These are phyloP conservation scores for Eretmocerus hayati DNA, from an alignment of 2,888 invertebrate species.

Conservation along the genomic window DNA sequence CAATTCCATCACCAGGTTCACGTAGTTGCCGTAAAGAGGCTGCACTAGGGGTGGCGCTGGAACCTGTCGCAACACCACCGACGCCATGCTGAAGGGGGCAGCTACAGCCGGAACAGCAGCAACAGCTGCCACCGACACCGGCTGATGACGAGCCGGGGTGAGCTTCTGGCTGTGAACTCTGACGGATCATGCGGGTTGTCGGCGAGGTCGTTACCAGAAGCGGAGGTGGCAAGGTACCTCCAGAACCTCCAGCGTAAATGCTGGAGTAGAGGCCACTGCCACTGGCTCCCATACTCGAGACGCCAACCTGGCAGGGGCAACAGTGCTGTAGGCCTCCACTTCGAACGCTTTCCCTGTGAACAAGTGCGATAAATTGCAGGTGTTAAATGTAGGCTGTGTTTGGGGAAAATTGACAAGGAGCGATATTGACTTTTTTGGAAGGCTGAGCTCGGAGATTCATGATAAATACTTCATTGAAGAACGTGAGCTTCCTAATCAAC, in stretches of 20 bases:
- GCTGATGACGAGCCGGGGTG: too few relatives aligned
- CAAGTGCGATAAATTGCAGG: too few relatives aligned
- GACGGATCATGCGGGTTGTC: conserved; percentile 74
- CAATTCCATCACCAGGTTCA: conserved; percentile 79
- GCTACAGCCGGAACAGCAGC: conserved; percentile 44
- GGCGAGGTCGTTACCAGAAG: conserved; percentile 66
- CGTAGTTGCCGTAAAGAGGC: conserved; percentile 80
- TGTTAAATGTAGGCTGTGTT: neutral
- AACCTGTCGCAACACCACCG: too few relatives aligned
- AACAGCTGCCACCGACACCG: conserved; percentile 49
- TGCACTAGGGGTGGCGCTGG: conserved; percentile 57
- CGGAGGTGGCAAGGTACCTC: conserved; percentile 55
- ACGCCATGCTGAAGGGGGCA: conserved; percentile 53
- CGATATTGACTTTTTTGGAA: neutral
- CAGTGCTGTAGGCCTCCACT: conserved; percentile 43
- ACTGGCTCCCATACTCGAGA: neutral
- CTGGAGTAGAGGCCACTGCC: conserved; percentile 3
- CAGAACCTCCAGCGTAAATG: conserved; percentile 6
- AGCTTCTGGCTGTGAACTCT: conserved; percentile 80
- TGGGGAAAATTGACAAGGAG: neutral
- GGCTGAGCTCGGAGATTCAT: too few relatives aligned
- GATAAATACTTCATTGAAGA: too few relatives aligned
- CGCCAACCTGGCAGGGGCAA: conserved; percentile 57
- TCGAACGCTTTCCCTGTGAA: conserved; percentile 44
- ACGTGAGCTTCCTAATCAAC: too few relatives aligned